A percentile compares a stretch with the other conserved stretches of the same genome.
Conservation (phyloP, 2,797 vertebrate genomes). For the Natrix natrix region DNA sequence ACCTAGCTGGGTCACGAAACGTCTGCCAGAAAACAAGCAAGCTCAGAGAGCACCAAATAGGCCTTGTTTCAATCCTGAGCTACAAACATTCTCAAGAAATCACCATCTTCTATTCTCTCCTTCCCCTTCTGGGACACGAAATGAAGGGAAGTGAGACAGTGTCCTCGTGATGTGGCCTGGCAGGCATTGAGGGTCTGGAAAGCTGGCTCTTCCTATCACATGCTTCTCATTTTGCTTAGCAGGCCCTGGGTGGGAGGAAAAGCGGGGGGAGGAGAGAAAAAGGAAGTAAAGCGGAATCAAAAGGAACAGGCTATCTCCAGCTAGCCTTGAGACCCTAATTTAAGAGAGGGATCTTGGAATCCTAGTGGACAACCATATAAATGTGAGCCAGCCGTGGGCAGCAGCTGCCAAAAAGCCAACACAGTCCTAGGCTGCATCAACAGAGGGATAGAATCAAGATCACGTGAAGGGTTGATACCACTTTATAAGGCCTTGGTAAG, state of each 20-base stretch:
- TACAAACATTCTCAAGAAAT: background rate
- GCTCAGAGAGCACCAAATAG: too few species aligned
- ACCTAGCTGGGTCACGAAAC: background rate
- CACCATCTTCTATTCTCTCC: background rate
- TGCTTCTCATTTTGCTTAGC: background rate
- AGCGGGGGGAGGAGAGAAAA: background rate
- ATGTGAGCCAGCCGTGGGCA: too few species aligned
- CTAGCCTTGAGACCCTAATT: too few species aligned
- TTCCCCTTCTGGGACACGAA: background rate
- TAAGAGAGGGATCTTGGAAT: too few species aligned
- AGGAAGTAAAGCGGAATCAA: background rate
- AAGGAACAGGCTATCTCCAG: background rate
- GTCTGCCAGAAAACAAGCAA: background rate
- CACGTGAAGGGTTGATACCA: too few species aligned
- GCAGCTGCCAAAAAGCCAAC: too few species aligned
- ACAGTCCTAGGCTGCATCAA: too few species aligned
- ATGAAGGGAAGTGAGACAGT: background rate
- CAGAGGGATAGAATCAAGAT: too few species aligned
- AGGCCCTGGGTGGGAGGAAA: background rate
- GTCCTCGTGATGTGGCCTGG: too few species aligned
- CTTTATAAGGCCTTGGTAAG: too few species aligned
- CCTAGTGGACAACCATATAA: too few species aligned
- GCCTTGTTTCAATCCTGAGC: too few species aligned
- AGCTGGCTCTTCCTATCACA: rapidly evolving
- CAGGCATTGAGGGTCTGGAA: rapidly evolving